Percentiles rank a stretch among this genome's conserved stretches.
These are phyloP conservation scores for Montipora sp. DNA, from an alignment of 64 coral and sea anemone species.

Conservation along the genomic window DNA sequence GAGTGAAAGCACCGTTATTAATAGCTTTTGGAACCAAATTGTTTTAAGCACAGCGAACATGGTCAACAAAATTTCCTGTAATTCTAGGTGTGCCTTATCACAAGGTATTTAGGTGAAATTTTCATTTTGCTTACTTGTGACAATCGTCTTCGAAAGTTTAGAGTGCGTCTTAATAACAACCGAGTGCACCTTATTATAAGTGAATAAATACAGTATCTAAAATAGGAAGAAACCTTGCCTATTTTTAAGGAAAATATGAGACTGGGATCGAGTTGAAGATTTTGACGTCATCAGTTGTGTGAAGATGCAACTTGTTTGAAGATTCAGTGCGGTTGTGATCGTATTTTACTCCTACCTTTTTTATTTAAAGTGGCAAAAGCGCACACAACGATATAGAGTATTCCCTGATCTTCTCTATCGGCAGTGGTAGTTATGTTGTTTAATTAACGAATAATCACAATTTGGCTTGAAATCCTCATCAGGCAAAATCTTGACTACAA, in stretches of 20 bases:
- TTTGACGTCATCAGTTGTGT: not conserved
- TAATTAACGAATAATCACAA: not conserved
- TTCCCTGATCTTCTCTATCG: not conserved
- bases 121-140: too few species aligned
- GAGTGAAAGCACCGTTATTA: too few species aligned
- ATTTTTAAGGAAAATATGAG: not conserved
- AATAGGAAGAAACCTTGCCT: not conserved
- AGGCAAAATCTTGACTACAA: too few species aligned
- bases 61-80: too few species aligned
- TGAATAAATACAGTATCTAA: not conserved
- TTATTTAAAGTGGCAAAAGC: not conserved
- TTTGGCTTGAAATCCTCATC: not conserved
- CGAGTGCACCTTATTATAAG: too few species aligned
- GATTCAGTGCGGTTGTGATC: not conserved
- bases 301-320: not conserved
- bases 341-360: not conserved
- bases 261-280: not conserved
- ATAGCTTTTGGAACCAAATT: too few species aligned
- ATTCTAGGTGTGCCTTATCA: too few species aligned
- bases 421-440: not conserved
- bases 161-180: too few species aligned
- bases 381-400: not conserved
- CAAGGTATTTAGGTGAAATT: too few species aligned
- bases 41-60: too few species aligned
- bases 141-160: too few species aligned